Evolutionary conservation across 2,113 vertebrate species (phyloP), one percentile per base, ranked within the genome.

Genomic region (Ptyas mucosa): DNA sequence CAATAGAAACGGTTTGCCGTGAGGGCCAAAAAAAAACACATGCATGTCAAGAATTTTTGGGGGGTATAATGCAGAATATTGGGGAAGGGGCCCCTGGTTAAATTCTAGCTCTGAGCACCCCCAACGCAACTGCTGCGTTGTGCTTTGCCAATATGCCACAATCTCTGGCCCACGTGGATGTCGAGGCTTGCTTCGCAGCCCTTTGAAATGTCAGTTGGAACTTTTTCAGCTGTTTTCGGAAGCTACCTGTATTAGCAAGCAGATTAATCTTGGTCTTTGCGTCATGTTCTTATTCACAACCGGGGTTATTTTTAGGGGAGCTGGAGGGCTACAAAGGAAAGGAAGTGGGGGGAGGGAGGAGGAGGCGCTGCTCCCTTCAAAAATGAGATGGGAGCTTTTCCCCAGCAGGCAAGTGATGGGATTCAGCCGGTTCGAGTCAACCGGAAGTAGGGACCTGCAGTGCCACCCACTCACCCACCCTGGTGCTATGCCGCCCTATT

Each of bases 221-320:
- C 21, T 34, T 34, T 81, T 43, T 29, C 14, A 23, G 55, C 49
- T 64, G 49, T 39, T 49, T 88, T 87, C 2, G 12, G 57, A 53
- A 54, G 61, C 86, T 75, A 75, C 91, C 91, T 92, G 58, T 43
- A 51, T 54, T 46, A 75, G 91, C 58, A 88, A 89, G 34, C 58
- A 43, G 91, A 92, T 92, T 92, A 92, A 92, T 89, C 75, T 43
- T 10, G 23, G 26, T 2, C 51, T 52, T 92, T 92, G 58, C 87
- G 87, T 92, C 91, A 92, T 89, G 61, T 92, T 26, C 91, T 75
- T 69, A 75, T 23, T 89, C 34, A 54, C 87, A 55, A 69, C 86
- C 5, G 2, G n/a, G 24, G 51, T 61, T 92, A 92, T 92, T 89
- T 92, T 88, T 92, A 92, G 51, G 49, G 11, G 1, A 20, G 90